These are phyloP conservation scores for Strongylocentrotus purpuratus DNA, from an alignment of 35 echinoderm and acorn worm genomes.

Conservation along the genomic window DNA sequence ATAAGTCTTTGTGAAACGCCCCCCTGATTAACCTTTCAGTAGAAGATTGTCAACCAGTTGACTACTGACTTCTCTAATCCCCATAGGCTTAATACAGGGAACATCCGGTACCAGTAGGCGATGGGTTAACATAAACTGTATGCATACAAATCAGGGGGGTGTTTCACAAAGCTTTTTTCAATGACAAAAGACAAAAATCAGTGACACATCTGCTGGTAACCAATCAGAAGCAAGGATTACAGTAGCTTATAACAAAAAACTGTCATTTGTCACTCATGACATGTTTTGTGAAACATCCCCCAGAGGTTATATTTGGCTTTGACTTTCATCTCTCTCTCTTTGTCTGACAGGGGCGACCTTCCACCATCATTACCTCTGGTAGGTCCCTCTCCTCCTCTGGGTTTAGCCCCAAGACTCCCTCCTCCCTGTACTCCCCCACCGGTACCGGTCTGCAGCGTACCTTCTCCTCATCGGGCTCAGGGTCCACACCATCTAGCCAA, in stretches of 20 bases:
- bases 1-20: too few species aligned
- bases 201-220: too few species aligned
- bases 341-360: conserved; percentile 6
- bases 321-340: not conserved
- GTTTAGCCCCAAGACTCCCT: conserved; percentile 26
- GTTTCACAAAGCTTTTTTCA: not conserved
- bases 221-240: too few species aligned
- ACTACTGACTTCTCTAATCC: too few species aligned
- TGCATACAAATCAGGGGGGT: too few species aligned
- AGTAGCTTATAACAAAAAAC: too few species aligned
- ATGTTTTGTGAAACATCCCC: too few species aligned
- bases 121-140: not conserved
- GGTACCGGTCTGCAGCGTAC: not conserved
- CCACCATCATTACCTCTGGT: conserved; percentile 35
- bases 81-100: not conserved
- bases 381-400: conserved; percentile 27
- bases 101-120: not conserved
- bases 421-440: conserved; percentile 32
- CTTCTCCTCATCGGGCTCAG: not conserved
- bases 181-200: too few species aligned
- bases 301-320: not conserved
- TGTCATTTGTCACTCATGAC: too few species aligned
- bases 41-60: too few species aligned
- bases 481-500: conserved; percentile 12
- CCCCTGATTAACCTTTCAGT: too few species aligned